phyloP scores from a whole-genome alignment of 2,888 invertebrate species.

The Ornithoptera priamus region DNA sequence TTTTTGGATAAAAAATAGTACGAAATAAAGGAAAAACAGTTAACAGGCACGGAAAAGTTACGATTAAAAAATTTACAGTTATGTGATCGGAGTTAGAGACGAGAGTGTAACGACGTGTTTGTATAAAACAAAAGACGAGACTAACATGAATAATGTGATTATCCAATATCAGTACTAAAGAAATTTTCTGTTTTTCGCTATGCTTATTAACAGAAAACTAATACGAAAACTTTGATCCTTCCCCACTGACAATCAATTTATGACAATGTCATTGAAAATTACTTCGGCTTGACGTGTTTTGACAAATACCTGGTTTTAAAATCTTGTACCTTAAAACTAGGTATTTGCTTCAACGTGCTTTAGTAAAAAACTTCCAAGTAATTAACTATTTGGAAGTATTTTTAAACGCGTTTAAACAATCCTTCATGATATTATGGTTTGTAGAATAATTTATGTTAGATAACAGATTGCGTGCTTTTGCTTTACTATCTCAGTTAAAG shows the following conservation, averaged over 20 bases:
- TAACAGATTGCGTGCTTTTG: no score
- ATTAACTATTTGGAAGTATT: no score
- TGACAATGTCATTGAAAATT: conserved; percentile 9
- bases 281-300: background rate
- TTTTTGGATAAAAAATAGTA: no score
- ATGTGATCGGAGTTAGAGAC: background rate
- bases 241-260: conserved; percentile 1
- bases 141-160: conserved; percentile 24
- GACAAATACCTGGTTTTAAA: no score
- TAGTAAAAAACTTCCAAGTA: no score
- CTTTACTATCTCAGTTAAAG: no score
- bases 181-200: background rate
- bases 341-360: no score
- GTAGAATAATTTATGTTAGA: no score
- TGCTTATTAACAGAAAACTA: background rate
- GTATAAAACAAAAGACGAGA: conserved; percentile 27
- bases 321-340: no score
- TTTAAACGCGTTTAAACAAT: no score
- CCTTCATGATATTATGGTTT: no score
- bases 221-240: conserved; percentile 9
- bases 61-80: conserved; percentile 17
- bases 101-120: conserved; percentile 1
- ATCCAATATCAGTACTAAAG: conserved; percentile 14
- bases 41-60: background rate
- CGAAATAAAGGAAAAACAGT: no score